phyloP scores from a whole-genome alignment of 2,888 invertebrate species.

The Thumatha senex region DNA sequence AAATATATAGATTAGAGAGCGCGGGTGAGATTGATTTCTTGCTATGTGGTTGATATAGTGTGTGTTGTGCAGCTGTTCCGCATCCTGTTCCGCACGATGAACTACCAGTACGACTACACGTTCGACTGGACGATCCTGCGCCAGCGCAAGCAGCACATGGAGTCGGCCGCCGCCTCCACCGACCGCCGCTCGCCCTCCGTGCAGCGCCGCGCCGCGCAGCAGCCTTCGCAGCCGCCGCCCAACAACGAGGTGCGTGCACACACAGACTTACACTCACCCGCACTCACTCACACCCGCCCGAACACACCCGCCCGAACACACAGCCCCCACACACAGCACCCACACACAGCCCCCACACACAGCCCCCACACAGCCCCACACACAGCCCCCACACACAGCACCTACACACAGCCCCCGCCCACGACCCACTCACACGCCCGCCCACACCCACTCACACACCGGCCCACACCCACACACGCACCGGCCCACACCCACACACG shows the following conservation, averaged over 20 bases:
- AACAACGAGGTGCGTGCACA: conserved; percentile 62
- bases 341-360: neutral
- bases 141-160: conserved; percentile 88
- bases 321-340: neutral
- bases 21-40: no score
- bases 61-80: conserved; percentile 92
- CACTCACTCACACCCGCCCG: neutral
- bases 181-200: conserved; percentile 75
- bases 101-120: conserved; percentile 99
- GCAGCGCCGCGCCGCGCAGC: conserved; percentile 71
- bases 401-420: neutral
- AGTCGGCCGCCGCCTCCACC: conserved; percentile 62
- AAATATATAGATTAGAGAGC: no score
- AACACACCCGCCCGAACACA: neutral
- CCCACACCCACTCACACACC: neutral
- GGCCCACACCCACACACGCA: neutral
- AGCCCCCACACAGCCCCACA: no score
- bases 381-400: neutral
- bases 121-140: conserved; percentile 99
- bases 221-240: conserved; percentile 69
- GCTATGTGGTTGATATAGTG: no score
- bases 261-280: neutral
- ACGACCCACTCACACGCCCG: neutral
- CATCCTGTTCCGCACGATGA: conserved; percentile 99
- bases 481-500: no score